Conservation (phyloP, 2,797 vertebrate species). For the Numenius phaeopus region DNA sequence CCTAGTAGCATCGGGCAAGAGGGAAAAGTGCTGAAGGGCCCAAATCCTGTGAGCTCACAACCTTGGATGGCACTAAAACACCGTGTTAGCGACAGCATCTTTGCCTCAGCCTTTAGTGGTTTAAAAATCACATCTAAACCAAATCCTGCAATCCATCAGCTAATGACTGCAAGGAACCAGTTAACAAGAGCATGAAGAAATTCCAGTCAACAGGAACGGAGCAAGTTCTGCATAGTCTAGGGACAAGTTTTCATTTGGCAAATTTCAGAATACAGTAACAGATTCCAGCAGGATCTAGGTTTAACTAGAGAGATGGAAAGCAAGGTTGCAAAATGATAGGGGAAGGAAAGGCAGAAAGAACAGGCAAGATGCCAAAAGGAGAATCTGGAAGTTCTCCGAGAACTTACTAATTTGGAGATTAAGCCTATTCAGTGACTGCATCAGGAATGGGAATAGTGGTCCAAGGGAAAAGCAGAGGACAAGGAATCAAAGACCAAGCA, state of each 20-base stretch:
- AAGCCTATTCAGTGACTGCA: neutral
- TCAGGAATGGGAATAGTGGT: neutral
- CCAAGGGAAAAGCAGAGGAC: neutral
- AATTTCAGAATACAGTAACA: neutral
- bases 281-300: neutral
- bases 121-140: neutral
- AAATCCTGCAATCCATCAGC: neutral
- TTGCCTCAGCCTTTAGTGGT: neutral
- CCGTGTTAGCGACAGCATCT: neutral
- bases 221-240: neutral
- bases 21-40: neutral
- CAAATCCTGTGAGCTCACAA: neutral
- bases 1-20: rapidly evolving
- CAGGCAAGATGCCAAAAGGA: neutral
- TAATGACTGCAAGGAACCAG: neutral
- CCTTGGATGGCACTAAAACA: neutral
- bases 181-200: neutral
- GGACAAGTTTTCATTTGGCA: neutral
- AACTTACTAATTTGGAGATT: neutral
- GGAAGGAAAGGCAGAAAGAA: neutral
- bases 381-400: neutral
- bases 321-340: neutral
- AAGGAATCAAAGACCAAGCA: neutral
- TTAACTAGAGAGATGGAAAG: neutral
- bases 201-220: neutral